Evolutionary conservation across 2,113 vertebrate genomes (phyloP), one percentile per base, ranked within the genome.

Genomic region (Malurus melanocephalus): DNA sequence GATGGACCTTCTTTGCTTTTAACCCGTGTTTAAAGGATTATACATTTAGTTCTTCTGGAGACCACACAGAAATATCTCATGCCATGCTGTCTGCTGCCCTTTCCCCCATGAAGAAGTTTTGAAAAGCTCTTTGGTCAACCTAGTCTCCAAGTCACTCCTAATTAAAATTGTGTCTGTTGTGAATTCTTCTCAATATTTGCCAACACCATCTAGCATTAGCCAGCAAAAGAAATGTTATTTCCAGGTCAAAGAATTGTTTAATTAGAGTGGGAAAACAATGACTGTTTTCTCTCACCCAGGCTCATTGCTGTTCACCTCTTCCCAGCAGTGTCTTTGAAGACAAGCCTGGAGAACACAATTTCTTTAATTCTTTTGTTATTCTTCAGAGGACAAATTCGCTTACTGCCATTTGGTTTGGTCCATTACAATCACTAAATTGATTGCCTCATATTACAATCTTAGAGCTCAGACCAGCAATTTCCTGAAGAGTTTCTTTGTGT

Each of bases 151-250:
- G 84, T 93, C 73, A 56, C 81, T 92, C 92, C 71, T 77, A 60
- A 85, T 93, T 85, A 90, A 81, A 90, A 45, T 67, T 87, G 46
- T 90, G 42, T 90, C 57, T 6, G 3, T 78, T 91, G 71, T 90
- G 42, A 88, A 87, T 89, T 81, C 81, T 90, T 93, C 78, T 72
- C 33, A 45, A 15, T 85, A 52, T 71, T 93, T 87, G 69, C 66
- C 49, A 84, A 81, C 59, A 87, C 57, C 22, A 64, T 87, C 22
- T 79, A 89, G 69, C 53, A 65, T 68, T 87, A 89, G 35, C 53
- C 28, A 48, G 90, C 89, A 89, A 92, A 90, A 85, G 66, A 90
- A 85, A 85, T 65, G 42, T 90, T 94, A 93, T 81, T 95, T 94
- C 94, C 87, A 89, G 71, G 71, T 93, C 87, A 89, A 56, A 90